Conservation (phyloP, 1,140 invertebrate genomes). For the Scaptomyza hsui region DNA sequence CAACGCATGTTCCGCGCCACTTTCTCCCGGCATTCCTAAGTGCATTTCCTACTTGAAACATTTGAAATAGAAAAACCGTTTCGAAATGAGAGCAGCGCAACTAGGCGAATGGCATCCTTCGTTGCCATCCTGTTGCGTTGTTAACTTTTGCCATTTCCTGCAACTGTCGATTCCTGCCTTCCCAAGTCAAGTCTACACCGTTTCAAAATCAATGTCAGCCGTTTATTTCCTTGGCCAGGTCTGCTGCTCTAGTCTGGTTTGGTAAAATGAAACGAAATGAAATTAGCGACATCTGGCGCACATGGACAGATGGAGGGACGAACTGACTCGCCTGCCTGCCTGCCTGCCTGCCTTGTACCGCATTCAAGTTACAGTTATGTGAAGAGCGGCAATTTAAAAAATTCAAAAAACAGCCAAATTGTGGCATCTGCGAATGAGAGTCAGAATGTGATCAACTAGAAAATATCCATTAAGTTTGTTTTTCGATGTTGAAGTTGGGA, state of each 20-base stretch:
- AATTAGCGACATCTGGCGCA: slow-evolving; percentile 69
- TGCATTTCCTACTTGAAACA: slow-evolving; percentile 48
- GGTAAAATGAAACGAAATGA: slow-evolving; percentile 39
- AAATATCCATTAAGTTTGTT: slow-evolving; percentile 3
- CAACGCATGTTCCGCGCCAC: slow-evolving; percentile 25
- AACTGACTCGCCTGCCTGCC: background rate
- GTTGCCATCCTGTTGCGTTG: slow-evolving; percentile 63
- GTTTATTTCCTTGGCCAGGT: slow-evolving; percentile 64
- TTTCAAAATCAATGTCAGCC: slow-evolving; percentile 45
- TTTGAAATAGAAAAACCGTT: slow-evolving; percentile 12
- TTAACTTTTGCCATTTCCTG: slow-evolving; percentile 69
- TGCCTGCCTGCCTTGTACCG: slow-evolving; percentile 8
- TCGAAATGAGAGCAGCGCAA: background rate
- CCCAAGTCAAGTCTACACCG: slow-evolving; percentile 26
- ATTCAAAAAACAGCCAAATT: slow-evolving; percentile 53
- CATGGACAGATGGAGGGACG: background rate
- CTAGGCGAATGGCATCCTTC: slow-evolving; percentile 9
- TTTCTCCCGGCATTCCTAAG: slow-evolving; percentile 19
- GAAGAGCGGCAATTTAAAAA: slow-evolving; percentile 73
- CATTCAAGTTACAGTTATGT: slow-evolving; percentile 65
- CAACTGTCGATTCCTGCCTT: slow-evolving; percentile 27
- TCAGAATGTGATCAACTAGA: background rate
- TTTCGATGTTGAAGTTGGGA: background rate
- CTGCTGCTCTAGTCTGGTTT: background rate
- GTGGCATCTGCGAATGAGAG: background rate